phyloP scores from a whole-genome alignment of 2,113 vertebrate genomes.

The Nymphicus hollandicus region DNA sequence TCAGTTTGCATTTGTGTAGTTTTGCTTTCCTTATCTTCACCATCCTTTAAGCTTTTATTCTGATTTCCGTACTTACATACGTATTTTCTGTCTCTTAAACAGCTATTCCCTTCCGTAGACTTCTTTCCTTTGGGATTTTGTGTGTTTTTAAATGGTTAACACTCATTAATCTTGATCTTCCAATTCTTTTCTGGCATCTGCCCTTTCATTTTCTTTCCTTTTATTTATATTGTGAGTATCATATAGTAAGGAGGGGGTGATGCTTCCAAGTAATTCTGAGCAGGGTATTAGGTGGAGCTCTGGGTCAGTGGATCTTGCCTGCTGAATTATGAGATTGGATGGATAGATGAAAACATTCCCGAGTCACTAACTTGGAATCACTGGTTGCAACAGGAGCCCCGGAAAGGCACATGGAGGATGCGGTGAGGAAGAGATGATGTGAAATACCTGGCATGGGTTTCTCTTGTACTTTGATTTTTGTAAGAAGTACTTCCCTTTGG shows the following conservation, averaged over 20 bases:
- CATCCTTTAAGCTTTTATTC: background rate
- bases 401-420: background rate
- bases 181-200: accelerated
- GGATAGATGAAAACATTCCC: slow-evolving; percentile 32
- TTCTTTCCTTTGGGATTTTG: background rate
- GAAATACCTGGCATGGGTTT: accelerated
- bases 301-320: slow-evolving; percentile 46
- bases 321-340: slow-evolving; percentile 28
- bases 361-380: background rate
- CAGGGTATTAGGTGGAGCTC: slow-evolving; percentile 25
- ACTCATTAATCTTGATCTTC: background rate
- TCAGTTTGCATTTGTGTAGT: background rate
- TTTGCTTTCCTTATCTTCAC: background rate
- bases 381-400: background rate
- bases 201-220: background rate
- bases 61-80: background rate
- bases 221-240: background rate
- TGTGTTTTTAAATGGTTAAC: accelerated
- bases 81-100: background rate
- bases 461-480: background rate
- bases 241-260: background rate
- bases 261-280: background rate
- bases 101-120: background rate
- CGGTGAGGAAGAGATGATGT: background rate
- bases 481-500: background rate